Percentiles rank a stretch among this genome's conserved stretches.
phyloP scores from a whole-genome alignment of 2,888 invertebrate genomes.

The Philereme transversata region DNA sequence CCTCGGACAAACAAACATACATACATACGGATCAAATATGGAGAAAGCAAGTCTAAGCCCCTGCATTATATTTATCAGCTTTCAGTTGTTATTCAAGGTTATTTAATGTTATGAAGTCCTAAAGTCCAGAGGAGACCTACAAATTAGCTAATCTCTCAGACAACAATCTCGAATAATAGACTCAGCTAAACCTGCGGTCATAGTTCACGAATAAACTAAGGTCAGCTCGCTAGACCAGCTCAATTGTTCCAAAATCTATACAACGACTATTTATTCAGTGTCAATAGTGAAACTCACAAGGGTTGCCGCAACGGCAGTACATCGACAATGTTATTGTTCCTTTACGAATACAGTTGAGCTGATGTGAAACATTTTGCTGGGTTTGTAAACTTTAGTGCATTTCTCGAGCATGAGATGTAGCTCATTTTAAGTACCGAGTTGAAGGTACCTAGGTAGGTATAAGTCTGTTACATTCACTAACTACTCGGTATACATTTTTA shows the following conservation, averaged over 20 bases:
- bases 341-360: slow-evolving; percentile 41
- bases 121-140: not conserved
- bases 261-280: slow-evolving; percentile 10
- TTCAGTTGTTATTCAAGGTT: not conserved
- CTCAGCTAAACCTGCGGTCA: slow-evolving; percentile 40
- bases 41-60: no score
- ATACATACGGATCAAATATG: no score
- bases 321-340: slow-evolving; percentile 51
- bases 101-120: not conserved
- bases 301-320: slow-evolving; percentile 33
- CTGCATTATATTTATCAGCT: no score
- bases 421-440: slow-evolving; percentile 12
- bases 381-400: slow-evolving; percentile 37
- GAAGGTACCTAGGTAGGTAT: slow-evolving; percentile 5
- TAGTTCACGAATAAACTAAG: slow-evolving; percentile 47
- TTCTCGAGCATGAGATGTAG: slow-evolving; percentile 21
- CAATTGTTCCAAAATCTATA: slow-evolving; percentile 59
- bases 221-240: slow-evolving; percentile 47
- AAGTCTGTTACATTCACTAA: slow-evolving; percentile 2
- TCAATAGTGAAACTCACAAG: slow-evolving; percentile 51
- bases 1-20: no score
- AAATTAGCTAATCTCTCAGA: not conserved
- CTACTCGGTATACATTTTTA: no score
- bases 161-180: slow-evolving; percentile 9
- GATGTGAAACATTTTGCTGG: slow-evolving; percentile 34